phyloP scores from a whole-genome alignment of 2,888 invertebrate species.

The Dolichomitus sp. region DNA sequence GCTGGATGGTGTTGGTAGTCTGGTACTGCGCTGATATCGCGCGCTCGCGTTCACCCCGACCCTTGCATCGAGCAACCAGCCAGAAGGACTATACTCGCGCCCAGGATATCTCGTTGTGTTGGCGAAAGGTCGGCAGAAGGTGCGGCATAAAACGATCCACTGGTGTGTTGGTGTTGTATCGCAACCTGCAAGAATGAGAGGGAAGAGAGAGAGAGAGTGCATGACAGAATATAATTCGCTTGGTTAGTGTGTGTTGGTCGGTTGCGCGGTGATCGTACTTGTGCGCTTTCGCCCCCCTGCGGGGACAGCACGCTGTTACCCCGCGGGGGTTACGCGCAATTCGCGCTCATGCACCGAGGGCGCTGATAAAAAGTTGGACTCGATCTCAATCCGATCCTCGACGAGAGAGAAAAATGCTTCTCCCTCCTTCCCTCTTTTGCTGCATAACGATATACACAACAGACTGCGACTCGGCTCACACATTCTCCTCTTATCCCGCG shows the following conservation, averaged over 20 bases:
- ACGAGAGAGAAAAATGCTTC: slow-evolving; percentile 45
- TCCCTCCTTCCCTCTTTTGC: not conserved
- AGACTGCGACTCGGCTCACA: slow-evolving; percentile 16
- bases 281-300: slow-evolving; percentile 78
- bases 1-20: slow-evolving; percentile 63
- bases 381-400: slow-evolving; percentile 83
- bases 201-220: slow-evolving; percentile 38
- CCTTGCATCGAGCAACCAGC: slow-evolving; percentile 32
- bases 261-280: slow-evolving; percentile 39
- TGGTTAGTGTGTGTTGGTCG: slow-evolving; percentile 49
- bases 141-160: slow-evolving; percentile 63
- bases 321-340: slow-evolving; percentile 86
- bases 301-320: slow-evolving; percentile 84
- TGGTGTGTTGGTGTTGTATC: slow-evolving; percentile 76
- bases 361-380: slow-evolving; percentile 82
- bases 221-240: slow-evolving; percentile 52
- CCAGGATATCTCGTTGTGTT: slow-evolving; percentile 74
- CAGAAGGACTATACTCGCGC: slow-evolving; percentile 37
- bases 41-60: slow-evolving; percentile 57
- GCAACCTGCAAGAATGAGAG: slow-evolving; percentile 16
- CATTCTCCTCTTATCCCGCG: slow-evolving; percentile 55
- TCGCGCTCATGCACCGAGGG: slow-evolving; percentile 83
- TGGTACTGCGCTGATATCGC: slow-evolving; percentile 65
- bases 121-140: slow-evolving; percentile 69
- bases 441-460: slow-evolving; percentile 37